Evolutionary conservation across 2,113 vertebrate genomes (phyloP), one percentile per base, ranked within the genome.

Genomic region (Eurypyga helias): DNA sequence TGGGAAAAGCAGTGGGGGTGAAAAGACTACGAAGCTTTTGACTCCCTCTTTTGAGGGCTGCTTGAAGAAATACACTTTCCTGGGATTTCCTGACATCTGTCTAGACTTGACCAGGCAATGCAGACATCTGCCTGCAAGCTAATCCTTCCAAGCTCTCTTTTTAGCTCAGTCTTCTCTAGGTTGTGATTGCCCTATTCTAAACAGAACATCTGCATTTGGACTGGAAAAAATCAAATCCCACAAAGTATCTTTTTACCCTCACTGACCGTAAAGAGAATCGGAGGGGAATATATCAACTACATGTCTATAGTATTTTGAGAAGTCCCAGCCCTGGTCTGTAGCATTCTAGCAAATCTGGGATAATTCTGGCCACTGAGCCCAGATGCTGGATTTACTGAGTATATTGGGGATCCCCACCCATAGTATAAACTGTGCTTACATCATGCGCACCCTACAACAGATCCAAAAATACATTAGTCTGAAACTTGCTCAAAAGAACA

Each of bases 391-490:
- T 24, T 83, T 25, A 51, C 15, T 3, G 1, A 69, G 10, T 38
- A 36, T 13, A 65, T 10, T 73, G 49, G n/a, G 45, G n/a, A 89
- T 89, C 41, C 43, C 52, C 29, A 60, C n/a, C n/a, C n/a, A n/a
- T n/a, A n/a, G n/a, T n/a, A 51, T 19, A 88, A 92, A 83, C 8
- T 34, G 14, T 31, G 83, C 79, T 90, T 71, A 66, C 15, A 51
- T 89, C 13, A 5, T 36, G 24, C 33, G 9, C n/a, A 54, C 45
- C 81, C 58, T 83, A 62, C 23, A 88, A 48, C 62, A 83, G 38
- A 87, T 66, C 60, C 31, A 91, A 87, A 83, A 93, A 73, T 48
- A 77, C 33, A 65, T 17, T n/a, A 81, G 28, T 49, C 41, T n/a
- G 38, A 6, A 83, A 65, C 0, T 0, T 54, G 31, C 58, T 83